Evolutionary conservation across 2,888 invertebrate species (phyloP).

Genomic region (Leptinotarsa juncta): DNA sequence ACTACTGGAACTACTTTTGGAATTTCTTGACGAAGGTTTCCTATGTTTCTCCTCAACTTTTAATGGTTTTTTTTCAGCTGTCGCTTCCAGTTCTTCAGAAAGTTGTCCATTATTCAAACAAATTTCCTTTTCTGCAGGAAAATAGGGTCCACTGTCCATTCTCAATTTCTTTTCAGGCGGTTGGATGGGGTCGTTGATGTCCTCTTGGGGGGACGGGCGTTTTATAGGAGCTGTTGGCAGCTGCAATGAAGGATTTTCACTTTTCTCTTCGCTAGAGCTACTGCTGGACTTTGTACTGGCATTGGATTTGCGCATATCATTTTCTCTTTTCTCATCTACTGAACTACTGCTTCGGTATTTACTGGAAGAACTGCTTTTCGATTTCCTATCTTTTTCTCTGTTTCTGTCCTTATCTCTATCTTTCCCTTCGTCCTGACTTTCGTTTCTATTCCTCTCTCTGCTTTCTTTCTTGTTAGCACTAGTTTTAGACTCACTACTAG

Average conservation of each 20-base stretch:
- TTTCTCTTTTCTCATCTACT: no score
- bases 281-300: not conserved
- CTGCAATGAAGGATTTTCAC: conserved; percentile 61
- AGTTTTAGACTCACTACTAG: no score
- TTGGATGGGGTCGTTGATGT: conserved; percentile 54
- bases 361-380: no score
- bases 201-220: conserved; percentile 62
- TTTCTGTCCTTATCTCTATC: no score
- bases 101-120: conserved; percentile 76
- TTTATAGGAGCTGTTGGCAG: conserved; percentile 60
- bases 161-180: conserved; percentile 85
- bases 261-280: conserved; percentile 46
- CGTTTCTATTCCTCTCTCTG: no score
- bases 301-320: no score
- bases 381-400: no score
- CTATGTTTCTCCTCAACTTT: conserved; percentile 36
- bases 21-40: conserved; percentile 35
- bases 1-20: conserved; percentile 7
- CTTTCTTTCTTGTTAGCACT: no score
- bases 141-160: conserved; percentile 61
- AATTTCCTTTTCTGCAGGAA: conserved; percentile 77
- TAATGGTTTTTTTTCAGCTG: conserved; percentile 44
- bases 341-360: no score
- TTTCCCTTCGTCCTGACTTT: no score
- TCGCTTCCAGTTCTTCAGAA: conserved; percentile 53